A percentile compares a stretch with the other conserved stretches of the same genome.
Conservation (phyloP, 2,113 vertebrate species). For the Phalacrocorax brasilianus region DNA sequence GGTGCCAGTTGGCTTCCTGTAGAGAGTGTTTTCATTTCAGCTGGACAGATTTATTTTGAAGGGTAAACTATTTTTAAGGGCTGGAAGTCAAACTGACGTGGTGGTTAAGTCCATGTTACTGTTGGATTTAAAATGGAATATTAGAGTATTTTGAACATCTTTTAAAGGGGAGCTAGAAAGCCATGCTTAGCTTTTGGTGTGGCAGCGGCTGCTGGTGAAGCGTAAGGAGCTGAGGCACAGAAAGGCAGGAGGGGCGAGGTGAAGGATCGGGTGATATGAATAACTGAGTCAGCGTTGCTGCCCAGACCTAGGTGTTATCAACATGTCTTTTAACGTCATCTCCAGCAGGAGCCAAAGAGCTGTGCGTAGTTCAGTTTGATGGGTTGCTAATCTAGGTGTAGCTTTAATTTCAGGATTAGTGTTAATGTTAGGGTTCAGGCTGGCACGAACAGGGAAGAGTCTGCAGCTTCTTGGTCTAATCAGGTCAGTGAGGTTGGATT, state of each 20-base stretch:
- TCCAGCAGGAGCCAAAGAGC: not conserved
- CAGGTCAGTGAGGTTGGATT: not conserved
- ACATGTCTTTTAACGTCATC: not conserved
- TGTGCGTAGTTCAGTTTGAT: not conserved
- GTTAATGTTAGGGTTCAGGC: not conserved
- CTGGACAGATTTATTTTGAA: not conserved
- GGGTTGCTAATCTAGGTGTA: not conserved
- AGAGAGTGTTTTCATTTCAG: not conserved
- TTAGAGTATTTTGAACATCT: not conserved
- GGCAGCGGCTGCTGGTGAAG: not conserved
- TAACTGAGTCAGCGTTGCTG: not conserved
- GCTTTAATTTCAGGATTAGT: not conserved
- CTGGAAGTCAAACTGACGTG: not conserved
- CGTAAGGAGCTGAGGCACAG: not conserved
- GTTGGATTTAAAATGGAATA: not conserved
- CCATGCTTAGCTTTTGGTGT: not conserved
- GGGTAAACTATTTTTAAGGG: not conserved
- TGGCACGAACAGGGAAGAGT: not conserved
- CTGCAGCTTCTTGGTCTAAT: not conserved
- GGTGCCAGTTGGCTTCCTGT: not conserved
- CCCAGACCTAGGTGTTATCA: not conserved
- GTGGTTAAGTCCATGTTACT: not conserved
- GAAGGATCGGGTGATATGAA: not conserved
- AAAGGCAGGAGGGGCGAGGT: not conserved
- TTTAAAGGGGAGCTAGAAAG: not conserved